A percentile compares a stretch with the other conserved stretches of the same genome.
Evolutionary conservation across 2,113 vertebrate genomes (phyloP).

Genomic region (Channa argus): DNA sequence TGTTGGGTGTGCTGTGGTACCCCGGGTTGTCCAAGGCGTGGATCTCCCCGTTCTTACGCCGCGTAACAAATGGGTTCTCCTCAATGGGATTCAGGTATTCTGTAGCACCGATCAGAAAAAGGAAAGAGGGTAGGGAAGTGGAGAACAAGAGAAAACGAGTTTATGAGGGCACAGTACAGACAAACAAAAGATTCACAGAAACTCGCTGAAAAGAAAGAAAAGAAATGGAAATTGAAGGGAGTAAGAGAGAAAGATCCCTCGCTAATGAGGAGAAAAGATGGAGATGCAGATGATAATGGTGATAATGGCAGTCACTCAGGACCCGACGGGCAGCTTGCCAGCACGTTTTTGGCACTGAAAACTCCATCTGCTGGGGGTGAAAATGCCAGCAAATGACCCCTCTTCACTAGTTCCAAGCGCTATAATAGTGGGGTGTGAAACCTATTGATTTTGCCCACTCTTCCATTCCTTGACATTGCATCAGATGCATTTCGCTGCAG

Average conservation of each 20-base stretch:
- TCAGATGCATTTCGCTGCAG: conserved; percentile 72
- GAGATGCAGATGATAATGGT: conserved; percentile 63
- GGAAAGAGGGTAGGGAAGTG: conserved; percentile 1
- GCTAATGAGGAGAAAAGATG: conserved; percentile 63
- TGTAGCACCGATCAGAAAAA: conserved; percentile 63
- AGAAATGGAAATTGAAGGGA: conserved; percentile 32
- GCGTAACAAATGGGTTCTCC: conserved; percentile 95
- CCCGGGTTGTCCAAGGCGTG: conserved; percentile 95
- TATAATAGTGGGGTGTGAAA: conserved; percentile 64
- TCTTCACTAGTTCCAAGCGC: conserved; percentile 61
- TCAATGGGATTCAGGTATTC: conserved; percentile 95
- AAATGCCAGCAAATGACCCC: conserved; percentile 72
- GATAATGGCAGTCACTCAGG: conserved; percentile 61
- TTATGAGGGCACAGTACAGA: conserved; percentile 17
- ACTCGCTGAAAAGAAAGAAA: conserved; percentile 37
- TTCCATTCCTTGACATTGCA: conserved; percentile 71
- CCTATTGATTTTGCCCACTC: conserved; percentile 78
- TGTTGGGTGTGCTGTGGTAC: conserved; percentile 89
- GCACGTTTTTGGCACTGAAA: conserved; percentile 66
- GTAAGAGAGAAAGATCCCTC: conserved; percentile 40
- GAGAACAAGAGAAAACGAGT: conserved; percentile 19
- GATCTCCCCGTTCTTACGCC: conserved; percentile 92
- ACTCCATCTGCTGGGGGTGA: conserved; percentile 69
- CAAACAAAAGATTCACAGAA: conserved; percentile 15
- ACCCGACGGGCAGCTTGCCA: conserved; percentile 66